A percentile compares a stretch with the other conserved stretches of the same genome.
phyloP scores from a whole-genome alignment of 2,888 invertebrate genomes.

The Tribolium freemani region DNA sequence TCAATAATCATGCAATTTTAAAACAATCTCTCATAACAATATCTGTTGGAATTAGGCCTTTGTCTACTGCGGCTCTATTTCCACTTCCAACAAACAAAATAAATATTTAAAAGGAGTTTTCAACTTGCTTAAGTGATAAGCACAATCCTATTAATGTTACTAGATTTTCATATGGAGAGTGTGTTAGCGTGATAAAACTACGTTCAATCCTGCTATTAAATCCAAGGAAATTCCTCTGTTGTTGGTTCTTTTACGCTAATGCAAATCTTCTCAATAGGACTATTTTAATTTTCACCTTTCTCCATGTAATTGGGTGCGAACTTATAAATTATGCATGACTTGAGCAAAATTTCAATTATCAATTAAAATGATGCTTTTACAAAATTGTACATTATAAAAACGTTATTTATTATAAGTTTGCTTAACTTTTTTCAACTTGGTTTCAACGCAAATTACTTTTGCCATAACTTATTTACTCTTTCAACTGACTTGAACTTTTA shows the following conservation, averaged over 20 bases:
- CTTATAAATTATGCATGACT: slow-evolving; percentile 51
- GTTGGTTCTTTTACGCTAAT: slow-evolving; percentile 46
- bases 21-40: slow-evolving; percentile 16
- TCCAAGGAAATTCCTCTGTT: slow-evolving; percentile 39
- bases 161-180: slow-evolving; percentile 11
- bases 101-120: slow-evolving; percentile 16
- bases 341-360: slow-evolving; percentile 47
- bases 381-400: slow-evolving; percentile 34
- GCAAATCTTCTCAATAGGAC: slow-evolving; percentile 47
- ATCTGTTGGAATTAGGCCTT: slow-evolving; percentile 3
- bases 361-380: slow-evolving; percentile 32
- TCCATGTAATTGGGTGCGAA: slow-evolving; percentile 50
- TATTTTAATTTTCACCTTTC: slow-evolving; percentile 51
- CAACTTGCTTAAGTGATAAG: background rate
- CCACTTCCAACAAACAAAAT: background rate
- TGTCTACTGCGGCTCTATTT: background rate
- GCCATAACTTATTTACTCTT: too few relatives aligned
- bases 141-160: slow-evolving; percentile 4
- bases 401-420: slow-evolving; percentile 26
- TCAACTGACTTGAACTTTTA: too few relatives aligned
- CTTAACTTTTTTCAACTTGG: slow-evolving; percentile 5
- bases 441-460: slow-evolving; percentile 4
- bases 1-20: slow-evolving; percentile 31
- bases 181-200: slow-evolving; percentile 16
- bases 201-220: slow-evolving; percentile 26